Evolutionary conservation across 2,888 invertebrate species (phyloP), one percentile per base, ranked within the genome.

Genomic region (Eledone cirrhosa): DNA sequence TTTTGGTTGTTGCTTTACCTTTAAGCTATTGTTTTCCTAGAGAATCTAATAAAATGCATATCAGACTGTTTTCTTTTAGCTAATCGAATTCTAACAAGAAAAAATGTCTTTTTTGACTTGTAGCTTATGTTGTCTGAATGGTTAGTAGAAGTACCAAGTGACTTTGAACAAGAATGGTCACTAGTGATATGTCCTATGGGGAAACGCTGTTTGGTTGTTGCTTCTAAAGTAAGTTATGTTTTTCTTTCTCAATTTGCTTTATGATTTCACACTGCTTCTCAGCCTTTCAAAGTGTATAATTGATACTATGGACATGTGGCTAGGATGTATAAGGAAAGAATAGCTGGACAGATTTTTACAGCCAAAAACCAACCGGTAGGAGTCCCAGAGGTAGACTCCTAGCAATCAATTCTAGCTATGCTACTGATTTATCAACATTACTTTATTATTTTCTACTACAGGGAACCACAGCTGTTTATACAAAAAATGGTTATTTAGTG

Each of bases 41-140:
- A 27, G 19, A 7, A 29, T 11, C 0, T 22, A 78, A 19, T 29
- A 5, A 4, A 4, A 27, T 4, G 8, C 29, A 13, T 19, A 29
- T 75, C 8, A 47, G 13, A 24, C 7, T 16, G 19, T n/a, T 13
- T 11, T 59, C 3, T n/a, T 67, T 29, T 13, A 67, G 2, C 13
- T 27, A 11, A 24, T 7, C 29, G 16, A 14, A 31, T 14, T 13
- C 19, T 69, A 29, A 14, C 14, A 14, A 31, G 33, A 24, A 24
- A 69, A 8, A 27, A 29, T 31, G n/a, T 24, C 11, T 41, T 63
- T 48, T 53, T 22, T 77, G 11, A 77, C 72, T 81, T 83, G 14
- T 92, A 93, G 84, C 91, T 98, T 13, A 98, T 98, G 95, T 88
- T 95, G 80, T 97, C 98, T 0, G 98, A 99, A 91, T 99, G 98